Evolutionary conservation across 2,797 vertebrate genomes (phyloP).

Genomic region (Oceanodroma leucorhoa): DNA sequence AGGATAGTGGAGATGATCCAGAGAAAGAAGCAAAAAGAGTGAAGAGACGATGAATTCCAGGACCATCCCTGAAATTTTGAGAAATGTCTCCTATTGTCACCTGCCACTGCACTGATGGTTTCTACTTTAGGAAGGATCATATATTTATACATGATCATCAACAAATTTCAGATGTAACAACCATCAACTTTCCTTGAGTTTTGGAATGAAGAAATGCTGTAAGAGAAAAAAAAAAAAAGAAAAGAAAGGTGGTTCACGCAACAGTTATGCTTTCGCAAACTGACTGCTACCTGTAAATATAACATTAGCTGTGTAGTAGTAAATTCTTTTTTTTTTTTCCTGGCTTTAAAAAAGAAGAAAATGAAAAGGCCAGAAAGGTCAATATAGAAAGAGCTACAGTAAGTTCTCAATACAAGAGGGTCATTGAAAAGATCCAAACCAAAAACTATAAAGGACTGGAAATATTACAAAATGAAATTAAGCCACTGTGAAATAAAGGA

Average conservation of each 20-base stretch:
- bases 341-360: neutral
- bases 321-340: neutral
- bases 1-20: neutral
- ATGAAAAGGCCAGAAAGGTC: neutral
- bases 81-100: neutral
- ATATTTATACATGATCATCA: neutral
- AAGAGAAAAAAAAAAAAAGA: neutral
- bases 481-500: slow-evolving; percentile 45
- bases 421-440: slow-evolving; percentile 20
- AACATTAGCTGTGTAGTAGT: neutral
- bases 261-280: neutral
- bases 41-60: neutral
- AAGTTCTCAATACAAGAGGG: neutral
- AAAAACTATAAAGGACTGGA: slow-evolving; percentile 18
- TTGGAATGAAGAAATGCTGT: neutral
- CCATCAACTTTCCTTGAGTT: neutral
- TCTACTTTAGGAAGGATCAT: neutral
- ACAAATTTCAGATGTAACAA: neutral
- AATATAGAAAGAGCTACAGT: neutral
- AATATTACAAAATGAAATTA: slow-evolving; percentile 35
- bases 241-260: neutral
- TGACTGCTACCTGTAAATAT: neutral
- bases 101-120: neutral
- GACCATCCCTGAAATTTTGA: neutral
- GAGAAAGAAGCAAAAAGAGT: neutral